phyloP scores from a whole-genome alignment of 2,888 invertebrate species.

The Drosophila ustulata region DNA sequence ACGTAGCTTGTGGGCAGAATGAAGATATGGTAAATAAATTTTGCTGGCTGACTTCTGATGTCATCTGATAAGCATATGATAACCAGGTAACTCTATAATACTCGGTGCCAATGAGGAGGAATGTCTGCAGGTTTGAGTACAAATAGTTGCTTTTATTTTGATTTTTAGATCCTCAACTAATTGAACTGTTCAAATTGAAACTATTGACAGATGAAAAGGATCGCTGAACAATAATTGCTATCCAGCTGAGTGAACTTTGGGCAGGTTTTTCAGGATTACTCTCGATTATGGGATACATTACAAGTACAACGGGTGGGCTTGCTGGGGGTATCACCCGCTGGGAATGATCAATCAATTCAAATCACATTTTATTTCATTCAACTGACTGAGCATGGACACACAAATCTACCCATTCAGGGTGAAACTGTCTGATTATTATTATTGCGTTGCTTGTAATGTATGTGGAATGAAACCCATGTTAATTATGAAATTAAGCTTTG shows the following conservation, averaged over 20 bases:
- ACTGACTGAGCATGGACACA: conserved; percentile 47
- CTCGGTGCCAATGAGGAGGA: neutral
- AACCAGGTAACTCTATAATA: conserved; percentile 19
- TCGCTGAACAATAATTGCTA: conserved; percentile 59
- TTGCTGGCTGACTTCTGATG: conserved; percentile 66
- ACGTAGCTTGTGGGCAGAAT: conserved; percentile 24
- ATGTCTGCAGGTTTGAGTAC: neutral
- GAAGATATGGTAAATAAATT: conserved; percentile 48
- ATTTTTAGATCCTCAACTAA: neutral
- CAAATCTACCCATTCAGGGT: conserved; percentile 30
- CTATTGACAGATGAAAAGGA: conserved; percentile 27
- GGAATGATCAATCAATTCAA: conserved; percentile 85
- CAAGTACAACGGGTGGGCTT: conserved; percentile 59
- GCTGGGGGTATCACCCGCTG: conserved; percentile 75
- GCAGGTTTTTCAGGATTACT: conserved; percentile 83
- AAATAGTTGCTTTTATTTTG: neutral
- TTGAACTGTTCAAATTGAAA: conserved; percentile 9
- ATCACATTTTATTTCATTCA: conserved; percentile 70
- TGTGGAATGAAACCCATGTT: conserved; percentile 54
- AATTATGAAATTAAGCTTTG: conserved; percentile 68
- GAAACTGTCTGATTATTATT: conserved; percentile 44
- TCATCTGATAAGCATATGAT: conserved; percentile 66
- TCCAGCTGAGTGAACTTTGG: conserved; percentile 80
- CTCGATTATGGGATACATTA: conserved; percentile 80
- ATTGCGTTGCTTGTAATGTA: conserved; percentile 42